Conservation (phyloP, 2,888 invertebrate genomes). For the Glyphotaelius pellucidus region DNA sequence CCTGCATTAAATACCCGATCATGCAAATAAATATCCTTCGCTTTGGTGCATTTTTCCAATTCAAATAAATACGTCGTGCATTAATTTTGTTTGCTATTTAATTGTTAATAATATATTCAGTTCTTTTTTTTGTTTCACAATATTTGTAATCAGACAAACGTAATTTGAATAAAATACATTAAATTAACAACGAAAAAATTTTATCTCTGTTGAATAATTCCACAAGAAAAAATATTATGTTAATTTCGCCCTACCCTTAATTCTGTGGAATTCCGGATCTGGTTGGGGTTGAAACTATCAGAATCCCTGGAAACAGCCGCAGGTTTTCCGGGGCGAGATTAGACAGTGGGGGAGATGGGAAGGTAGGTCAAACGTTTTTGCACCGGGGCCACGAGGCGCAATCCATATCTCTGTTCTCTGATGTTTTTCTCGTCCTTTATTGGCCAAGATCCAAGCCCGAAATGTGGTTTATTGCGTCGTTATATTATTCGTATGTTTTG, state of each 20-base stretch:
- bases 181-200: not conserved
- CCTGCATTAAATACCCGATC: no score
- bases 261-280: not conserved
- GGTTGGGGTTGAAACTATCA: conserved; percentile 1
- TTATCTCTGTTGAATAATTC: not conserved
- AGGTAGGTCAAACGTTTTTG: conserved; percentile 42
- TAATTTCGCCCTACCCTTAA: not conserved
- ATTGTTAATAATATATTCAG: no score
- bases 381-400: conserved; percentile 19
- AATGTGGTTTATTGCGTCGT: not conserved
- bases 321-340: conserved; percentile 19
- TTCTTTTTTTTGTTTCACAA: not conserved
- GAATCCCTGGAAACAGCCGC: conserved; percentile 33
- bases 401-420: conserved; percentile 11
- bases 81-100: no score
- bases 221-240: not conserved
- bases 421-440: conserved; percentile 27
- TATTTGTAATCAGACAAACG: not conserved
- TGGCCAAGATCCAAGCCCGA: not conserved
- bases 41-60: not conserved
- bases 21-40: not conserved
- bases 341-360: not conserved
- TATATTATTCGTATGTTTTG: not conserved
- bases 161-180: not conserved
- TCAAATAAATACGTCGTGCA: not conserved